Evolutionary conservation across 2,888 invertebrate genomes (phyloP).

Genomic region (Prenolepis imparis): DNA sequence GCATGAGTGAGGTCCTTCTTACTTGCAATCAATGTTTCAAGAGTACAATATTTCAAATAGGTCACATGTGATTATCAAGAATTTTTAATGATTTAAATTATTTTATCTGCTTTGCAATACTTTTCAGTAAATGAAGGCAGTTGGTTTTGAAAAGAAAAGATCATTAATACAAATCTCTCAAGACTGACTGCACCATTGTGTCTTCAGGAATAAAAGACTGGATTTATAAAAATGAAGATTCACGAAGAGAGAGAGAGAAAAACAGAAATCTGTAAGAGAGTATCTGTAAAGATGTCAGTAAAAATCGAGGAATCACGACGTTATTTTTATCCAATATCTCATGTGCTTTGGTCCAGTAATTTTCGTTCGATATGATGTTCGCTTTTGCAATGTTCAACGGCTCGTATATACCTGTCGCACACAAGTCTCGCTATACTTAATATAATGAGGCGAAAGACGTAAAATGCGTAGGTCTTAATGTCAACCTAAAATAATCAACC

Average conservation of each 20-base stretch:
- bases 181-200: slow-evolving; percentile 72
- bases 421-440: background rate
- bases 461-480: slow-evolving; percentile 48
- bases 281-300: slow-evolving; percentile 19
- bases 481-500: slow-evolving; percentile 39
- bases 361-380: slow-evolving; percentile 27
- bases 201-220: slow-evolving; percentile 69
- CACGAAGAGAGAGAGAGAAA: slow-evolving; percentile 58
- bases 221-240: slow-evolving; percentile 77
- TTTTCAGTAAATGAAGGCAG: slow-evolving; percentile 64
- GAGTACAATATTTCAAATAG: background rate
- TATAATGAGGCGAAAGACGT: slow-evolving; percentile 25
- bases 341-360: slow-evolving; percentile 23
- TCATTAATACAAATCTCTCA: slow-evolving; percentile 80
- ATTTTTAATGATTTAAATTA: slow-evolving; percentile 74
- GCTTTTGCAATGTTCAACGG: slow-evolving; percentile 35
- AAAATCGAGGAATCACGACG: slow-evolving; percentile 56
- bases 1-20: background rate
- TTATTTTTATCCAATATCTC: slow-evolving; percentile 55
- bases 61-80: slow-evolving; percentile 7
- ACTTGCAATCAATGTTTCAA: background rate
- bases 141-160: slow-evolving; percentile 74
- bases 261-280: slow-evolving; percentile 20
- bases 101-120: slow-evolving; percentile 58
- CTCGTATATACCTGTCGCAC: slow-evolving; percentile 13